Evolutionary conservation across 2,888 invertebrate species (phyloP), one percentile per base, ranked within the genome.

Genomic region (Lasioglossum figueresi): DNA sequence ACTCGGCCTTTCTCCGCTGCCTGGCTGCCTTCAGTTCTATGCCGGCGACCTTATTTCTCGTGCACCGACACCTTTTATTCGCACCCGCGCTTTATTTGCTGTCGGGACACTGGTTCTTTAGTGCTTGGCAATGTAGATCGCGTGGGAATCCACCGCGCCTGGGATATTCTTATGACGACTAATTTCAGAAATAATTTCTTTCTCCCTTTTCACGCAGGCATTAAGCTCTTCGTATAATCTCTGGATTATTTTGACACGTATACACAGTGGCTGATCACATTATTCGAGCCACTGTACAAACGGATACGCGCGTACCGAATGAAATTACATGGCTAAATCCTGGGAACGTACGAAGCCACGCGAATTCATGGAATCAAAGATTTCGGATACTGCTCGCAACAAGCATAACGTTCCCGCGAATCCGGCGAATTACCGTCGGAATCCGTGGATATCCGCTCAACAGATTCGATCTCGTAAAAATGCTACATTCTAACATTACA

Each of bases 11-110:
- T 68, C 68, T 68, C 19, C 34, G 37, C 5, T 5, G 52, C 23
- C 10, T 16, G 27, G 40, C 56, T 43, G 19, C 34, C 63, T 37
- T 37, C 19, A 48, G 59, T n/a, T 14, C 40, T n/a, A n/a, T n/a
- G 6, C 27, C 63, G 48, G 34, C 73, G 79, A 79, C 63, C 73
- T 66, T 43, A 27, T 73, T 73, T 37, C 74, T 37, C 63, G 63
- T 19, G 8, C 23, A 0, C 59, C 68, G 37, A 27, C 59, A 5
- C 27, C 27, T 31, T 59, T n/a, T 27, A 14, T 27, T 27, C 59
- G 27, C 16, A 1, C 16, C 59, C 59, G 5, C 59, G 59, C 16
- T 14, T 59, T 59, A 27, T 59, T 59, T 27, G 27, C 59, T 5
- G 27, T 4, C 59, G 14, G 14, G 59, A 27, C 59, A 27, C 27